These are phyloP conservation scores for Vimba vimba DNA, from an alignment of 2,113 vertebrate genomes.

Conservation along the genomic window DNA sequence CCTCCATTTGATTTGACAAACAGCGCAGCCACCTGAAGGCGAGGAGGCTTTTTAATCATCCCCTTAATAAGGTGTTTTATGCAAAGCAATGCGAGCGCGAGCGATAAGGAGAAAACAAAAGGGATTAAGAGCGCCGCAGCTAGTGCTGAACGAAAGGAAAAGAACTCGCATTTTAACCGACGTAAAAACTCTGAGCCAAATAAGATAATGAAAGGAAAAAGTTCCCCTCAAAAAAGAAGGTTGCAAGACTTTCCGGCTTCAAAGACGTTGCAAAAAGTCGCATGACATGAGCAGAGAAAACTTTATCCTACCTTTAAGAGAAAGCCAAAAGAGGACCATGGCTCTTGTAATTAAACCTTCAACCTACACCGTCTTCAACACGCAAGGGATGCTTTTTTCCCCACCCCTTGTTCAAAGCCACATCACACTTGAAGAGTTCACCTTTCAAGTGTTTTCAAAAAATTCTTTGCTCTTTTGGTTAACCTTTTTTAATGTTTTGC, in stretches of 20 bases:
- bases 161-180: slow-evolving; percentile 61
- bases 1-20: slow-evolving; percentile 81
- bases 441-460: slow-evolving; percentile 62
- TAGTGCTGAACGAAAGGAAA: slow-evolving; percentile 30
- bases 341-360: slow-evolving; percentile 52
- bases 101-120: slow-evolving; percentile 69
- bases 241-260: slow-evolving; percentile 41
- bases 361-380: slow-evolving; percentile 63
- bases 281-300: slow-evolving; percentile 34
- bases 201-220: slow-evolving; percentile 38
- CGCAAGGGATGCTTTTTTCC: slow-evolving; percentile 66
- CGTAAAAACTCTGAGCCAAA: slow-evolving; percentile 37
- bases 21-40: slow-evolving; percentile 76
- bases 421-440: slow-evolving; percentile 49
- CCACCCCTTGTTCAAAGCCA: slow-evolving; percentile 50
- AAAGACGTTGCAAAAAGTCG: slow-evolving; percentile 30
- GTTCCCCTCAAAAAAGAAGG: slow-evolving; percentile 22
- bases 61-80: slow-evolving; percentile 81
- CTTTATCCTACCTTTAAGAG: slow-evolving; percentile 32
- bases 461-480: slow-evolving; percentile 54
- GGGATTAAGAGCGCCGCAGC: slow-evolving; percentile 59
- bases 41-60: slow-evolving; percentile 81
- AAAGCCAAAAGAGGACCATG: slow-evolving; percentile 31
- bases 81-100: slow-evolving; percentile 76
- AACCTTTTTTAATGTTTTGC: slow-evolving; percentile 60